These are phyloP conservation scores for Drosophila bocqueti DNA, from an alignment of 1,140 invertebrate genomes.

Conservation along the genomic window DNA sequence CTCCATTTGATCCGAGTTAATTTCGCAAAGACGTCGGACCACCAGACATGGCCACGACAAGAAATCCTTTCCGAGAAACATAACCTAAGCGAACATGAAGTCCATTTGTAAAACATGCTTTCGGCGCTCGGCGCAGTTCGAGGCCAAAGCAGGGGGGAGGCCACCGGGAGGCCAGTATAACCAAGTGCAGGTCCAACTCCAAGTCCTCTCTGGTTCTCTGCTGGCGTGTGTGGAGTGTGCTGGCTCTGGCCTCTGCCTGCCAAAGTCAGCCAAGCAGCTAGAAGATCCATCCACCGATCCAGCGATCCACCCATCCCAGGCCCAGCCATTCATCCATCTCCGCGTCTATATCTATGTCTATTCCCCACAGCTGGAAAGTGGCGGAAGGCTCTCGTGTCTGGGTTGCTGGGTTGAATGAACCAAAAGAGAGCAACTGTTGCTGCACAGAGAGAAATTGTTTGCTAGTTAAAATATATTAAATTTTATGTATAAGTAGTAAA, in stretches of 20 bases:
- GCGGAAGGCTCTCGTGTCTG: constrained; percentile 48
- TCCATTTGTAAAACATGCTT: constrained; percentile 81
- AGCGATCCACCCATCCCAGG: constrained; percentile 42
- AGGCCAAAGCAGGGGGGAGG: constrained; percentile 52
- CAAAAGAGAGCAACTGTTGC: constrained; percentile 61
- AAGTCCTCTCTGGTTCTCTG: constrained; percentile 64
- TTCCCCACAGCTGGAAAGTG: constrained; percentile 35
- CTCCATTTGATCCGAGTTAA: constrained; percentile 41
- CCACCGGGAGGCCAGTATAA: constrained; percentile 22
- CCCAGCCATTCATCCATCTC: constrained; percentile 52
- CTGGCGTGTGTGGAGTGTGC: constrained; percentile 34
- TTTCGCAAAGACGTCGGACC: constrained; percentile 50
- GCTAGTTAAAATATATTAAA: no score
- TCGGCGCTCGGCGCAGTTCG: constrained; percentile 56
- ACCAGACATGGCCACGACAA: constrained; percentile 80
- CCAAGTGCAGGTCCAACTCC: constrained; percentile 42
- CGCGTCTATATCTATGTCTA: constrained; percentile 47
- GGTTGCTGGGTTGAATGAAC: constrained; percentile 72
- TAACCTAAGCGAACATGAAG: constrained; percentile 68
- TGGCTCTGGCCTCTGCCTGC: constrained; percentile 44
- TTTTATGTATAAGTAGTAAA: no score
- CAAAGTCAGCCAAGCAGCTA: constrained; percentile 74
- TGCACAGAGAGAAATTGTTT: constrained; percentile 33
- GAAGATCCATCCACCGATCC: constrained; percentile 41
- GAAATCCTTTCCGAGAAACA: constrained; percentile 81